Evolutionary conservation across 2,888 invertebrate species (phyloP).

Genomic region (Macrosiphum euphorbiae): DNA sequence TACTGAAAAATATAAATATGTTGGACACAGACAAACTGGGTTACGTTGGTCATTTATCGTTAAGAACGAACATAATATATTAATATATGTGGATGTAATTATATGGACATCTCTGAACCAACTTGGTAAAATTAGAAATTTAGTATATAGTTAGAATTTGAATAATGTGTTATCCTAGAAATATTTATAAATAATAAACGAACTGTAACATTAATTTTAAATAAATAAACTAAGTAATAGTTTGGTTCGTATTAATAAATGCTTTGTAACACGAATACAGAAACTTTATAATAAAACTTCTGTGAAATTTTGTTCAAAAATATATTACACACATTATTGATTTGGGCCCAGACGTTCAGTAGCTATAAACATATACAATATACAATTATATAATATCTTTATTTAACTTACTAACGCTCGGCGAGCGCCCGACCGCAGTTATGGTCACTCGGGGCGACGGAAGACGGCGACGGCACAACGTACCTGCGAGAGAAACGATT

Average conservation of each 20-base stretch:
- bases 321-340: background rate
- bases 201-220: no score
- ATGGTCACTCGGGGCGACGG: no score
- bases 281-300: background rate
- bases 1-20: conserved; percentile 24
- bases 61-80: conserved; percentile 6
- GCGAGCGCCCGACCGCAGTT: no score
- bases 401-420: background rate
- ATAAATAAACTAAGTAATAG: background rate
- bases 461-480: no score
- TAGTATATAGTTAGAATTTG: no score
- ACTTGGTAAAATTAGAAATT: background rate
- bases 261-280: background rate
- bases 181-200: no score
- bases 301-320: background rate
- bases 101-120: background rate
- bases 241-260: background rate
- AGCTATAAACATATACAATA: no score
- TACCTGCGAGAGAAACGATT: no score
- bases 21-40: background rate
- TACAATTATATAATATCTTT: background rate
- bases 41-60: background rate
- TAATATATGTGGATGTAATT: background rate
- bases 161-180: no score
- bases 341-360: background rate